Conservation (phyloP, 1,140 invertebrate genomes). For the Drosophila athabasca region DNA sequence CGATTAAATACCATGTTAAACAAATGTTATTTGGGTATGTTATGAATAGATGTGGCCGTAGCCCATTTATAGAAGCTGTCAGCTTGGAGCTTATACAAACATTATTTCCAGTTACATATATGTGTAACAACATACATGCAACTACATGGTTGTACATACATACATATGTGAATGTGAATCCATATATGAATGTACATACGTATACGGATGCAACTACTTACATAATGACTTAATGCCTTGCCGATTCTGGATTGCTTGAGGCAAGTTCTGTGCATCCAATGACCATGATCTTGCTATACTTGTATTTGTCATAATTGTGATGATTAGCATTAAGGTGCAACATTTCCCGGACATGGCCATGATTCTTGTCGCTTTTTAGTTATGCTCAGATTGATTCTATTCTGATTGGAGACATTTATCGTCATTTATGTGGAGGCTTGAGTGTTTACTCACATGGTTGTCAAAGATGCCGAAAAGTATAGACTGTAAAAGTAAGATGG, state of each 20-base stretch:
- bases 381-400: constrained; percentile 1
- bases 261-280: constrained; percentile 40
- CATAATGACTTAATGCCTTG: constrained; percentile 60
- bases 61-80: constrained; percentile 8
- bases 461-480: no score
- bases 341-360: constrained; percentile 35
- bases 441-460: constrained; percentile 11
- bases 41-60: no score
- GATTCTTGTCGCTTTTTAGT: constrained; percentile 3
- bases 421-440: background rate
- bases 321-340: constrained; percentile 30
- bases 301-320: constrained; percentile 28
- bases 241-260: constrained; percentile 21
- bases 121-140: background rate
- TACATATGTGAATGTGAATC: background rate
- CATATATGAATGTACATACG: background rate
- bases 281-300: constrained; percentile 33
- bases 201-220: constrained; percentile 42
- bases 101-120: constrained; percentile 2
- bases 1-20: no score
- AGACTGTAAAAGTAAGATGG: no score
- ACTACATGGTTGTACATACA: background rate
- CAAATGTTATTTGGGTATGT: no score
- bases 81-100: constrained; percentile 9
- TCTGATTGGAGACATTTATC: constrained; percentile 1